Percentiles rank a stretch among this genome's conserved stretches.
Evolutionary conservation across 2,888 invertebrate species (phyloP).

Genomic region (Pseudanteris insignis): DNA sequence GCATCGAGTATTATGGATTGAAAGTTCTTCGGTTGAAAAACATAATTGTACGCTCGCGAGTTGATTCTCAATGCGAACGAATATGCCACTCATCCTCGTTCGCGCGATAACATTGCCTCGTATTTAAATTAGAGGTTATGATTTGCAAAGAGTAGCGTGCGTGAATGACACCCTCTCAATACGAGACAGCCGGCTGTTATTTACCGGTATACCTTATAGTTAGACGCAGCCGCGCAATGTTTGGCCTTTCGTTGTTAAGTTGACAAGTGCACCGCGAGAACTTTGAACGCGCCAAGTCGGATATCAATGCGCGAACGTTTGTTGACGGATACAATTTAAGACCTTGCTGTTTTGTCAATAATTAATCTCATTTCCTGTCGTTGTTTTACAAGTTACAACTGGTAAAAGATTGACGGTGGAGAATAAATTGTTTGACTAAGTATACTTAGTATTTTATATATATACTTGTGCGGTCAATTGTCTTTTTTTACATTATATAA

Average conservation of each 20-base stretch:
- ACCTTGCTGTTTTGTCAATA: too few relatives aligned
- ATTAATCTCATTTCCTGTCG: too few relatives aligned
- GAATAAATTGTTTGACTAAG: too few relatives aligned
- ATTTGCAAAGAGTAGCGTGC: conserved; percentile 1
- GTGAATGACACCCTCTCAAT: conserved; percentile 1
- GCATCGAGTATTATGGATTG: conserved; percentile 4
- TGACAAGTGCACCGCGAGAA: neutral
- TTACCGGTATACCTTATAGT: conserved; percentile 3
- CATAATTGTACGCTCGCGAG: conserved; percentile 8
- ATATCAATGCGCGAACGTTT: too few relatives aligned
- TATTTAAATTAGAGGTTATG: conserved; percentile 21
- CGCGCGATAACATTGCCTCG: conserved; percentile 2
- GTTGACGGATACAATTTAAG: too few relatives aligned
- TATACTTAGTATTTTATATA: too few relatives aligned
- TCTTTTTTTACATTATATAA: too few relatives aligned
- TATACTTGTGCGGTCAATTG: too few relatives aligned
- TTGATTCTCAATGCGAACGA: conserved; percentile 5
- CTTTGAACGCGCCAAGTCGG: too few relatives aligned
- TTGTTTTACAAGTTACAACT: too few relatives aligned
- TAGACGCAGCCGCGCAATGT: neutral
- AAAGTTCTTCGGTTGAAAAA: conserved; percentile 10
- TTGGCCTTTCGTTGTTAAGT: conserved; percentile 5
- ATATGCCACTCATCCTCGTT: conserved; percentile 1
- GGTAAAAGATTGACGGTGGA: too few relatives aligned
- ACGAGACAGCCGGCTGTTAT: neutral